A percentile compares a stretch with the other conserved stretches of the same genome.
Conservation (phyloP, 2,113 vertebrate genomes). For the Myotis lucifugus region DNA sequence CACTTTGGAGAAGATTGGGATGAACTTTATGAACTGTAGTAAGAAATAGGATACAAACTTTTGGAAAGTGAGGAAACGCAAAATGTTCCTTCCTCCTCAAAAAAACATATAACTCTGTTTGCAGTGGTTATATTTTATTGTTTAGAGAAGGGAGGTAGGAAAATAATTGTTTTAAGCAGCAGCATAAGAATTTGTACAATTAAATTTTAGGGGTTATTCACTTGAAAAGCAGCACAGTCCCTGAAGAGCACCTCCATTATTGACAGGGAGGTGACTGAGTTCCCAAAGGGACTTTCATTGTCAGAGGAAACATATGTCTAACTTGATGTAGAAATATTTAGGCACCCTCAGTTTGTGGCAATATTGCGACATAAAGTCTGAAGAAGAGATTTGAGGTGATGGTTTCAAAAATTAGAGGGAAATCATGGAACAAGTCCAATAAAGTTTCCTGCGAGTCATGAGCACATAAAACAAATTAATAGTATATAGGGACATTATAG, state of each 20-base stretch:
- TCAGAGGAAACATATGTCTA: not conserved
- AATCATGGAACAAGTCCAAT: not conserved
- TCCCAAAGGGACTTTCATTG: not conserved
- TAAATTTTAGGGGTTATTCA: not conserved
- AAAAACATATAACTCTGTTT: not conserved
- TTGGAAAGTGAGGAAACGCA: not conserved
- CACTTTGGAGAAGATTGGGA: not conserved
- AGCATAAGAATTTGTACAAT: not conserved
- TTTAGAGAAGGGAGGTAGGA: not conserved
- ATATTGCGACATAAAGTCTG: not conserved
- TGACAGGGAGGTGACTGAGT: not conserved
- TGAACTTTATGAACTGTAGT: not conserved
- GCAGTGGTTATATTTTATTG: not conserved
- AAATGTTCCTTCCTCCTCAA: not conserved
- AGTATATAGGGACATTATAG: not conserved
- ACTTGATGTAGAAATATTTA: not conserved
- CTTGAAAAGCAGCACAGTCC: not conserved
- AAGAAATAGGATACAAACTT: not conserved
- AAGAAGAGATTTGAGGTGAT: slow-evolving; percentile 11
- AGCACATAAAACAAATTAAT: not conserved
- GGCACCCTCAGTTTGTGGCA: not conserved
- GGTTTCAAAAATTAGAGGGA: not conserved
- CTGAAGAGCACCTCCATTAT: not conserved
- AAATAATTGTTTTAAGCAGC: not conserved
- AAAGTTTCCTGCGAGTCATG: not conserved